A percentile compares a stretch with the other conserved stretches of the same genome.
Conservation (phyloP, 2,888 invertebrate genomes). For the Prosapia bicincta region DNA sequence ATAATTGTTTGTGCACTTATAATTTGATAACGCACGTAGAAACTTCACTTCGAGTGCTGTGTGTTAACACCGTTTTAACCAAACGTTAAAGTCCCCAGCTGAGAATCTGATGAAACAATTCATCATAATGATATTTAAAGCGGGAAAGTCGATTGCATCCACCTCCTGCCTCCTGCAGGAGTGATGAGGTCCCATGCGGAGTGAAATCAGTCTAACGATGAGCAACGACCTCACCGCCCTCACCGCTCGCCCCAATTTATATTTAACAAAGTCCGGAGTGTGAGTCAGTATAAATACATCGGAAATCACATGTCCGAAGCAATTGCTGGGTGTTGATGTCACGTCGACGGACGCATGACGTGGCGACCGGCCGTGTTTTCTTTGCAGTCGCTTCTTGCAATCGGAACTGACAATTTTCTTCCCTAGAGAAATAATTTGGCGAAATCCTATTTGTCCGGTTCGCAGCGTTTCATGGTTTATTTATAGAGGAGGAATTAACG, state of each 20-base stretch:
- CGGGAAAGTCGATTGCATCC: neutral
- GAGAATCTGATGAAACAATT: neutral
- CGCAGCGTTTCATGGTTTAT: neutral
- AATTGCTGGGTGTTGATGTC: neutral
- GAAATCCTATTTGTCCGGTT: neutral
- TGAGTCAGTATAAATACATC: neutral
- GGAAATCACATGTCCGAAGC: neutral
- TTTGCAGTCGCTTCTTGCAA: neutral
- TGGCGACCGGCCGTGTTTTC: neutral
- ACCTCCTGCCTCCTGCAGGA: neutral
- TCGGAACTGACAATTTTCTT: neutral
- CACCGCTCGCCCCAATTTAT: neutral
- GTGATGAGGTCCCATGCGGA: conserved; percentile 2
- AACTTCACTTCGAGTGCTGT: neutral
- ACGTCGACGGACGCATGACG: neutral
- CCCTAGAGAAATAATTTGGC: neutral
- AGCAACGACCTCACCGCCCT: neutral
- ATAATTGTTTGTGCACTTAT: too few species aligned
- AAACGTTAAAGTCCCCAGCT: neutral
- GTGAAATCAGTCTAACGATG: neutral
- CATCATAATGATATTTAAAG: neutral
- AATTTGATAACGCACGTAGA: neutral
- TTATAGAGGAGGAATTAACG: too few species aligned
- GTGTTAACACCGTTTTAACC: neutral
- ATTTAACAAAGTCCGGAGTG: neutral